Percentiles rank a stretch among this genome's conserved stretches.
Conservation (phyloP, 2,888 invertebrate species). For the Andrena minutula region DNA sequence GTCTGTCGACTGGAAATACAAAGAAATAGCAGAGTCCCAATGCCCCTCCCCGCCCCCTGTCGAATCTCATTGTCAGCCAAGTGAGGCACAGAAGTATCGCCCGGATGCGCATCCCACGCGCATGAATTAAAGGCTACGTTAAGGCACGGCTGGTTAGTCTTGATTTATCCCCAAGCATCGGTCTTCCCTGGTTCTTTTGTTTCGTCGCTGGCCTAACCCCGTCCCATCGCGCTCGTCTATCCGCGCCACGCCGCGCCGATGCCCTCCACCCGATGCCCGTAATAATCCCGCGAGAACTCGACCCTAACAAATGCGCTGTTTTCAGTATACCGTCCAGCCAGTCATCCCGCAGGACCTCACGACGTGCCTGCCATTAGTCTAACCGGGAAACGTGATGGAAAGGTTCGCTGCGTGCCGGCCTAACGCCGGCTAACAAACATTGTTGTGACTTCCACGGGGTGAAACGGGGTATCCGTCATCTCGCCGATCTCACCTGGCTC, state of each 20-base stretch:
- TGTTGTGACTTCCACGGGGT: constrained; percentile 83
- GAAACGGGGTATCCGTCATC: constrained; percentile 82
- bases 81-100: constrained; percentile 43
- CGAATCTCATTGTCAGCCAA: constrained; percentile 31
- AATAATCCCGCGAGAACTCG: constrained; percentile 76
- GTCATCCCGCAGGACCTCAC: constrained; percentile 73
- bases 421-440: constrained; percentile 78
- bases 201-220: constrained; percentile 66
- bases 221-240: constrained; percentile 51
- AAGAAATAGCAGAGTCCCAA: not conserved
- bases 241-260: constrained; percentile 3
- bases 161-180: constrained; percentile 84
- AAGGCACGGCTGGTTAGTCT: constrained; percentile 81
- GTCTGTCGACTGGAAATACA: not conserved
- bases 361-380: constrained; percentile 71
- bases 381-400: constrained; percentile 77
- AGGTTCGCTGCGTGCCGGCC: constrained; percentile 70
- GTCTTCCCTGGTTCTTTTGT: constrained; percentile 80
- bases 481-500: constrained; percentile 63
- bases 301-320: constrained; percentile 83
- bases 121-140: constrained; percentile 79
- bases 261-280: constrained; percentile 61
- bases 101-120: constrained; percentile 78
- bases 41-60: not conserved
- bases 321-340: constrained; percentile 74